Conservation (phyloP, 2,113 vertebrate species). For the Typhlomys cinereus region DNA sequence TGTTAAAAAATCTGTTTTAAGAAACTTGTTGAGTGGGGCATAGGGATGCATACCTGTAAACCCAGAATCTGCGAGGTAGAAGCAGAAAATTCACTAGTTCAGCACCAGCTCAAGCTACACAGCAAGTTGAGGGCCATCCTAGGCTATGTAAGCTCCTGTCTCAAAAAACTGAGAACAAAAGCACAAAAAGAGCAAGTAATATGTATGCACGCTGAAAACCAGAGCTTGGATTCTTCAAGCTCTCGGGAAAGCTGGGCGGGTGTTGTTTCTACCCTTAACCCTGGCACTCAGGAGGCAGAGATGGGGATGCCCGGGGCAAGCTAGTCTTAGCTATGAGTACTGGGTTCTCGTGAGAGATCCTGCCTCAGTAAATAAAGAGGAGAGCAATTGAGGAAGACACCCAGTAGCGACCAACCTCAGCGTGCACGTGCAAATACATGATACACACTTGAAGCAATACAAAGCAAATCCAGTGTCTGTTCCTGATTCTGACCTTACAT, state of each 20-base stretch:
- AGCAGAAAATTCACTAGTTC: background rate
- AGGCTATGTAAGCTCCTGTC: background rate
- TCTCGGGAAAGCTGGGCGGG: too few relatives aligned
- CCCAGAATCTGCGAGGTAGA: background rate
- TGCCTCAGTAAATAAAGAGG: too few relatives aligned
- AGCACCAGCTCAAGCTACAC: background rate
- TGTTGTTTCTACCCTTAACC: too few relatives aligned
- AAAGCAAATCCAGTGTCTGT: background rate
- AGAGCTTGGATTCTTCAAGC: too few relatives aligned
- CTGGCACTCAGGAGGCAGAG: too few relatives aligned
- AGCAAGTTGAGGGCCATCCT: background rate
- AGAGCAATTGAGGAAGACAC: too few relatives aligned
- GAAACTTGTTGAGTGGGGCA: background rate
- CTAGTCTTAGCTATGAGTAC: too few relatives aligned
- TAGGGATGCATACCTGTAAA: background rate
- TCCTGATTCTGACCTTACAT: background rate
- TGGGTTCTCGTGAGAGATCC: too few relatives aligned
- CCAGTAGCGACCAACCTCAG: too few relatives aligned
- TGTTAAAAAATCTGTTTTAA: conserved; percentile 39
- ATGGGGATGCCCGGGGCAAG: too few relatives aligned
- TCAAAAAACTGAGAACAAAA: background rate
- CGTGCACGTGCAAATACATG: too few relatives aligned
- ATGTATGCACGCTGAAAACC: background rate
- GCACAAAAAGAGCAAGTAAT: background rate
- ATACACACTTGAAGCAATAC: too few relatives aligned